These are phyloP conservation scores for Melieria crassipennis DNA, from an alignment of 2,888 invertebrate genomes.

Conservation along the genomic window DNA sequence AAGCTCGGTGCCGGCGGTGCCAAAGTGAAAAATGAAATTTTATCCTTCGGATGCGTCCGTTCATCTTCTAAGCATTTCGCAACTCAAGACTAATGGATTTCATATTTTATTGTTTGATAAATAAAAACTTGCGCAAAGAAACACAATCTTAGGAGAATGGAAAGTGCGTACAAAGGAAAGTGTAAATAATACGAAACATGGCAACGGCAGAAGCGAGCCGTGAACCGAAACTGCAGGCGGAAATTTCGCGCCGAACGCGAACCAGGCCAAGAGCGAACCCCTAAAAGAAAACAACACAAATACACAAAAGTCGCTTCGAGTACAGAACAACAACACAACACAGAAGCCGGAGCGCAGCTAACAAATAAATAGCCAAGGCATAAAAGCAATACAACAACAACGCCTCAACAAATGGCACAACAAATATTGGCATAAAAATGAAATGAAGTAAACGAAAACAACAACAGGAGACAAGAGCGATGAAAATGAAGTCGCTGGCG, in stretches of 20 bases:
- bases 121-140: conserved; percentile 20
- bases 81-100: conserved; percentile 34
- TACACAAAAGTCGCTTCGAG: neutral
- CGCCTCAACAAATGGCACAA: neutral
- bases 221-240: too few species aligned
- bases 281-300: neutral
- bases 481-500: conserved; percentile 2
- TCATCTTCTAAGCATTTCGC: neutral
- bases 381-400: neutral
- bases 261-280: neutral
- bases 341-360: neutral
- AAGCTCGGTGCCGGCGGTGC: neutral
- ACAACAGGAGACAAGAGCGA: conserved; percentile 29
- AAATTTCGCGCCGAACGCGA: too few species aligned
- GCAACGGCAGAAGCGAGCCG: too few species aligned
- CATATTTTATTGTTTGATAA: conserved; percentile 23
- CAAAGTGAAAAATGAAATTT: neutral
- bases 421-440: conserved; percentile 44
- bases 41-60: neutral
- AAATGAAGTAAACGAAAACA: conserved; percentile 26
- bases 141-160: conserved; percentile 8
- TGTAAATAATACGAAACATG: conserved; percentile 29
- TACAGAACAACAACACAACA: neutral
- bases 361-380: conserved; percentile 4
- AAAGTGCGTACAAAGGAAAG: conserved; percentile 14